phyloP scores from a whole-genome alignment of 2,797 vertebrate species.

The Falco rusticolus region DNA sequence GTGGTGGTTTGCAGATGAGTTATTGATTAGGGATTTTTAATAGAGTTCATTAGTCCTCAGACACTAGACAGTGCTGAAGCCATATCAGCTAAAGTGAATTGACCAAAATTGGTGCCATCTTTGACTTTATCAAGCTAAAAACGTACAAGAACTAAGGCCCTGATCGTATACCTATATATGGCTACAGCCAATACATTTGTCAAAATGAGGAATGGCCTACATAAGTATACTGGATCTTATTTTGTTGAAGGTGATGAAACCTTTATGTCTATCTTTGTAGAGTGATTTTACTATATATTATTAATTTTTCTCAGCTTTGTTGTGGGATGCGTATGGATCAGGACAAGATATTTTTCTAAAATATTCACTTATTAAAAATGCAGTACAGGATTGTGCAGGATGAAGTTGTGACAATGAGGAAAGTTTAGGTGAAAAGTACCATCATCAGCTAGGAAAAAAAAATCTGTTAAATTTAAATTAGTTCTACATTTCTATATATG shows the following conservation, averaged over 20 bases:
- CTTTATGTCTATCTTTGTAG: accelerated
- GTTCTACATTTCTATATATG: background rate
- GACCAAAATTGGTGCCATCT: background rate
- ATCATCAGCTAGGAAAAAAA: background rate
- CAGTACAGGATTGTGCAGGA: background rate
- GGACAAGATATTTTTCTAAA: background rate
- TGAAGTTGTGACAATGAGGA: background rate
- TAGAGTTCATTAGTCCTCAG: background rate
- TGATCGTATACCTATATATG: background rate
- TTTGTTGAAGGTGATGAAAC: background rate
- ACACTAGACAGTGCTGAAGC: background rate
- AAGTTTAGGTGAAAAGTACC: background rate
- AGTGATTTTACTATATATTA: background rate
- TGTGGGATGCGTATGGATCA: accelerated
- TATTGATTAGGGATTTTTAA: background rate
- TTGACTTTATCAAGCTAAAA: background rate
- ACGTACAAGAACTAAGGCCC: background rate
- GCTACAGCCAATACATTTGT: background rate
- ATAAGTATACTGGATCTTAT: background rate
- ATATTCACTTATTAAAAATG: background rate
- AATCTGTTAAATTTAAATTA: background rate
- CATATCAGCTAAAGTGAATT: background rate
- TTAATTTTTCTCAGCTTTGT: background rate
- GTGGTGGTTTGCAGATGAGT: background rate
- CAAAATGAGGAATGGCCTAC: background rate